These are phyloP conservation scores for Odontothrips loti DNA, from an alignment of 2,888 invertebrate genomes.

Conservation along the genomic window DNA sequence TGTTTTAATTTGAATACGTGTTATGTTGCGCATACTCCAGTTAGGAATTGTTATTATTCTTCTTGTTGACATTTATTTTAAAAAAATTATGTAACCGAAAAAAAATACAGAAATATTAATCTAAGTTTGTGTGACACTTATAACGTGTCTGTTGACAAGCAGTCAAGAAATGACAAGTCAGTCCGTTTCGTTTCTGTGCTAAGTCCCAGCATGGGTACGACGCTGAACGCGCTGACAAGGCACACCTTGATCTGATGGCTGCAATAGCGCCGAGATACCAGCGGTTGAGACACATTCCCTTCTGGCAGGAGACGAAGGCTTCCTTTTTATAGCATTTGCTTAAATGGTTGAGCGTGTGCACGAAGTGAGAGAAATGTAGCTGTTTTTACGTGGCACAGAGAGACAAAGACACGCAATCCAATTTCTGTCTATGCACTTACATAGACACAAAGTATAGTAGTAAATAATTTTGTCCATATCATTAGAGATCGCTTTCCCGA, in stretches of 20 bases:
- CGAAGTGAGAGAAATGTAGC: background rate
- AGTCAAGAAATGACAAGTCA: too few species aligned
- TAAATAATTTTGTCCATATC: constrained; percentile 8
- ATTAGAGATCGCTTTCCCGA: constrained; percentile 4
- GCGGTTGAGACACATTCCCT: too few species aligned
- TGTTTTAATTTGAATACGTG: constrained; percentile 10
- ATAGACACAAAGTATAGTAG: background rate
- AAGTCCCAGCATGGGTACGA: too few species aligned
- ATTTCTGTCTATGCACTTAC: background rate
- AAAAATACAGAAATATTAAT: background rate
- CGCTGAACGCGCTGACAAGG: too few species aligned
- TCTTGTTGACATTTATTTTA: constrained; percentile 25
- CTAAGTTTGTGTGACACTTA: background rate
- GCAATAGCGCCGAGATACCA: too few species aligned
- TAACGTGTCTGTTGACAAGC: background rate
- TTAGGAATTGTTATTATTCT: constrained; percentile 27
- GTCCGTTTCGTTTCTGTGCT: too few species aligned
- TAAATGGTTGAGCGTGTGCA: background rate
- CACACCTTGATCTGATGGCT: too few species aligned
- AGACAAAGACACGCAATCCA: background rate
- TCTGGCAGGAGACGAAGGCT: too few species aligned
- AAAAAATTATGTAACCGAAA: background rate
- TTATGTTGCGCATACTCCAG: constrained; percentile 9
- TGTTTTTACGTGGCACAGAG: background rate
- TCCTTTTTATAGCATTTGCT: too few species aligned